Evolutionary conservation across 1,140 invertebrate species (phyloP).

Genomic region (Pseudomyrmex flavicornis): DNA sequence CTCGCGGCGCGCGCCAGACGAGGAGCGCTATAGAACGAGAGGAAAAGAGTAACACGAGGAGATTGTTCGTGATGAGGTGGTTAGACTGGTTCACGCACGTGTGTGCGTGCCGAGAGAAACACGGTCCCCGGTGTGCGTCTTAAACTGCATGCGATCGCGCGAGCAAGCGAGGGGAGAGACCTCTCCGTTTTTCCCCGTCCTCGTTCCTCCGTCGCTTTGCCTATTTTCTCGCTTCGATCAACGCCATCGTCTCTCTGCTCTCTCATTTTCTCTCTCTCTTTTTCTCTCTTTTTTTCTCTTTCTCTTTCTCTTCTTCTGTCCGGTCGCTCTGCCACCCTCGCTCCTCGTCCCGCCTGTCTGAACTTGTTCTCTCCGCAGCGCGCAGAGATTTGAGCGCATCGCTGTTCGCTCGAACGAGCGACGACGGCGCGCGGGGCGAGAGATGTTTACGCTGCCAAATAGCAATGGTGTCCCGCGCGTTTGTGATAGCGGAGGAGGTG

Average conservation of each 20-base stretch:
- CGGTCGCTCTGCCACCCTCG: slow-evolving; percentile 62
- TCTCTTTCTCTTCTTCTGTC: slow-evolving; percentile 45
- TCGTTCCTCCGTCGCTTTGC: slow-evolving; percentile 20
- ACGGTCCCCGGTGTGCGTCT: slow-evolving; percentile 73
- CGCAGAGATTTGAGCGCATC: slow-evolving; percentile 54
- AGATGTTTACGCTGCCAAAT: slow-evolving; percentile 49
- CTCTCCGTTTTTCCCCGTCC: slow-evolving; percentile 37
- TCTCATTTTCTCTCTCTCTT: background rate
- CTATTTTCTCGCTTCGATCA: slow-evolving; percentile 56
- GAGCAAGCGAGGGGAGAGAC: slow-evolving; percentile 60
- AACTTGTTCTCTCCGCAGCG: slow-evolving; percentile 64
- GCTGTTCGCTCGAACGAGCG: slow-evolving; percentile 5
- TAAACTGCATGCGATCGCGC: slow-evolving; percentile 72
- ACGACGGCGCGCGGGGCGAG: background rate
- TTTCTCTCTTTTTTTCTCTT: slow-evolving; percentile 11
- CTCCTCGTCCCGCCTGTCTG: slow-evolving; percentile 51
- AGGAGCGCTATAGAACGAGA: slow-evolving; percentile 73
- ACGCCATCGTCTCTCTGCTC: slow-evolving; percentile 36
- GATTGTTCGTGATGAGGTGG: slow-evolving; percentile 85
- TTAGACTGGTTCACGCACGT: slow-evolving; percentile 84
- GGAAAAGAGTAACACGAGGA: slow-evolving; percentile 81
- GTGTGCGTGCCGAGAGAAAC: slow-evolving; percentile 75
- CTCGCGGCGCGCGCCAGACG: slow-evolving; percentile 64
- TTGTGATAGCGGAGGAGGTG: slow-evolving; percentile 5
- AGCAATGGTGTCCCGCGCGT: background rate